Conservation (phyloP, 2,888 invertebrate species). For the Phyto melanocephala region DNA sequence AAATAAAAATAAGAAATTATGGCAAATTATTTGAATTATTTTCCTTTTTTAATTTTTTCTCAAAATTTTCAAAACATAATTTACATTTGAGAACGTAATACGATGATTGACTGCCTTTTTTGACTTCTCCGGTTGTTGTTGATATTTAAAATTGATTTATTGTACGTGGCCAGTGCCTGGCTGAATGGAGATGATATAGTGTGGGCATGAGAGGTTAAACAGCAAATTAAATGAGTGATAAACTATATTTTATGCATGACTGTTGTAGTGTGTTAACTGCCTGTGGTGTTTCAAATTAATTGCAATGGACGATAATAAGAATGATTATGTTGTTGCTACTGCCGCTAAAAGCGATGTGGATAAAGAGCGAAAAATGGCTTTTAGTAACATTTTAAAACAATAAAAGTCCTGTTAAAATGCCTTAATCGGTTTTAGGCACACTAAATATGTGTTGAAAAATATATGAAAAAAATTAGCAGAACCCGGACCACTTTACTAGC, state of each 20-base stretch:
- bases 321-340: slow-evolving; percentile 14
- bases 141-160: slow-evolving; percentile 51
- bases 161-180: not conserved
- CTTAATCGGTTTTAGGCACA: too few relatives aligned
- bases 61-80: not conserved
- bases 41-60: too few relatives aligned
- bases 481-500: too few relatives aligned
- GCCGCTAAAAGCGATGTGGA: not conserved
- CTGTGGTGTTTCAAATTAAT: slow-evolving; percentile 55
- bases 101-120: not conserved
- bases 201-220: not conserved
- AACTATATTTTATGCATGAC: slow-evolving; percentile 46
- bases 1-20: too few relatives aligned
- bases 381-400: slow-evolving; percentile 15
- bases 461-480: too few relatives aligned
- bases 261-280: slow-evolving; percentile 53
- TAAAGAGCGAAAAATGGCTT: slow-evolving; percentile 30
- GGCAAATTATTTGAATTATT: too few relatives aligned
- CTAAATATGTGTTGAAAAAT: too few relatives aligned
- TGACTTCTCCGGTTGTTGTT: not conserved
- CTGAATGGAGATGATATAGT: not conserved
- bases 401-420: too few relatives aligned
- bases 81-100: not conserved
- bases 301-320: slow-evolving; percentile 39
- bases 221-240: slow-evolving; percentile 33